phyloP scores from a whole-genome alignment of 2,113 vertebrate genomes.

The Chrysemys picta region DNA sequence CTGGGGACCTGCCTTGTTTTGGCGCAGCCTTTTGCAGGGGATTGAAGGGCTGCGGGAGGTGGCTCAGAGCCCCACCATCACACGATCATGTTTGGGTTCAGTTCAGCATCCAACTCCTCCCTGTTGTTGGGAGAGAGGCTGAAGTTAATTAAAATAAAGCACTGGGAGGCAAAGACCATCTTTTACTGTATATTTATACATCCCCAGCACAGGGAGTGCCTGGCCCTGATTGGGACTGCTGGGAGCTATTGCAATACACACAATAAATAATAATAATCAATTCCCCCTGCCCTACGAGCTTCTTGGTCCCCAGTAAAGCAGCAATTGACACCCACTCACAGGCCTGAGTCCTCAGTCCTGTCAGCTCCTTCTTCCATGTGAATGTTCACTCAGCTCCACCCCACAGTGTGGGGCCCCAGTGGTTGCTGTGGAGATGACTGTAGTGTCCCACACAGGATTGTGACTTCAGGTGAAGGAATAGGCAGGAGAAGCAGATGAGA shows the following conservation, averaged over 20 bases:
- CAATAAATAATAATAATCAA: neutral
- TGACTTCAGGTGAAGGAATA: constrained; percentile 49
- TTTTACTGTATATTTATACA: neutral
- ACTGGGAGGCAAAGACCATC: neutral
- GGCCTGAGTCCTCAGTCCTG: neutral
- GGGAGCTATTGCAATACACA: neutral
- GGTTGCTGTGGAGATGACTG: constrained; percentile 47
- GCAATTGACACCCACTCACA: neutral
- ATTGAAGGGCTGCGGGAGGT: accelerated
- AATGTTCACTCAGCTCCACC: neutral
- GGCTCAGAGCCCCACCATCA: neutral
- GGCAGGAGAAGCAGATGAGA: constrained; percentile 10
- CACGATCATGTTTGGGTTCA: neutral
- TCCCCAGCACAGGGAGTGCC: neutral
- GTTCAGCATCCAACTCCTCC: accelerated
- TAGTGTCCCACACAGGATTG: constrained; percentile 6
- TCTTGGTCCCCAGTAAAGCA: accelerated
- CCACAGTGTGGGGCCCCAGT: accelerated
- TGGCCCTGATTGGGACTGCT: neutral
- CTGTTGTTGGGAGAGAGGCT: neutral
- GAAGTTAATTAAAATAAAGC: neutral
- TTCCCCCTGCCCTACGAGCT: neutral
- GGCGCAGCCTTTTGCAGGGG: neutral
- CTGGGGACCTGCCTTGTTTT: neutral
- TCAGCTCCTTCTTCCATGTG: neutral